phyloP scores from a whole-genome alignment of 2,888 invertebrate genomes.

The Protonemura montana region DNA sequence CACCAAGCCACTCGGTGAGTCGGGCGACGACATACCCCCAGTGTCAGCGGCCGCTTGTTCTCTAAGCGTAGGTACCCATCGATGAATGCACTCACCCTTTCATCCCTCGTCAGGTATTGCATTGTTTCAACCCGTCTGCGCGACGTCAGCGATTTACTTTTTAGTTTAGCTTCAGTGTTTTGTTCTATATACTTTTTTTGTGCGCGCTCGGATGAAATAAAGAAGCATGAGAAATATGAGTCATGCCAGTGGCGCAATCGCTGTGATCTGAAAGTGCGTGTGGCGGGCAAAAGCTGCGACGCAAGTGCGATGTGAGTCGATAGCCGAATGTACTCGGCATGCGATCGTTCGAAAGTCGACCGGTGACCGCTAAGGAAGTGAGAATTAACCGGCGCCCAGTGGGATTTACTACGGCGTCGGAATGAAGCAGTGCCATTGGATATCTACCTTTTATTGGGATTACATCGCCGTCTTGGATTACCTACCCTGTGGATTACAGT shows the following conservation, averaged over 20 bases:
- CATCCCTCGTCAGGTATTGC: neutral
- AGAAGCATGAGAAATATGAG: neutral
- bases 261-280: neutral
- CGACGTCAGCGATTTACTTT: neutral
- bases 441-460: constrained; percentile 34
- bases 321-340: neutral
- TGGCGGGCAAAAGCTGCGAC: neutral
- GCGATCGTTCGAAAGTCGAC: neutral
- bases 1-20: constrained; percentile 14
- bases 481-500: constrained; percentile 39
- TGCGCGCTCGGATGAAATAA: neutral
- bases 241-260: neutral
- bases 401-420: constrained; percentile 15
- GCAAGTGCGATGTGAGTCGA: neutral
- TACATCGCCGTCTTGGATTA: constrained; percentile 39
- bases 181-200: neutral
- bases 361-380: neutral
- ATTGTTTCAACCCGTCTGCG: neutral
- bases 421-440: constrained; percentile 44
- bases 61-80: neutral
- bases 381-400: neutral
- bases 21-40: neutral
- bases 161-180: neutral
- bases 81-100: neutral
- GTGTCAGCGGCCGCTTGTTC: neutral